These are phyloP conservation scores for Andricus quercusramuli DNA, from an alignment of 2,888 invertebrate genomes.

Conservation along the genomic window DNA sequence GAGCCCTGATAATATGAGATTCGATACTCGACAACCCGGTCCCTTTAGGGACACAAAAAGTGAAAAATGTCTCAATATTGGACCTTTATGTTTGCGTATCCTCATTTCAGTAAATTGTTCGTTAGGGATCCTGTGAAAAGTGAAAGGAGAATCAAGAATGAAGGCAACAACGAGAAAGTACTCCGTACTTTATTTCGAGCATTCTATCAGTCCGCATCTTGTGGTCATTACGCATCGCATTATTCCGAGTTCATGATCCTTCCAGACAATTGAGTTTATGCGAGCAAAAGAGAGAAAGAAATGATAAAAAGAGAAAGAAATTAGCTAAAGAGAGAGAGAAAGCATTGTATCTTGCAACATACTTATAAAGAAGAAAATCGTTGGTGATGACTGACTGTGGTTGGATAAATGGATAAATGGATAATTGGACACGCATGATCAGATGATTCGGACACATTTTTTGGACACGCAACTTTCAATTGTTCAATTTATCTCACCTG, in stretches of 20 bases:
- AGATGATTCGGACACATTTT: neutral
- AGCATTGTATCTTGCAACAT: neutral
- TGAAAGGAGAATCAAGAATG: constrained; percentile 71
- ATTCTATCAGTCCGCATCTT: constrained; percentile 22
- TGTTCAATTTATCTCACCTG: neutral
- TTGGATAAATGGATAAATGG: constrained; percentile 1
- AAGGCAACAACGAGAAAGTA: constrained; percentile 65
- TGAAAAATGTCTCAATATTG: neutral
- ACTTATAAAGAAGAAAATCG: neutral
- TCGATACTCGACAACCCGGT: neutral
- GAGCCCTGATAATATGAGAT: neutral
- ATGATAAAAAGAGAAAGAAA: neutral
- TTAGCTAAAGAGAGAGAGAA: neutral
- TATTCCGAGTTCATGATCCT: constrained; percentile 17
- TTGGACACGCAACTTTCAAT: neutral
- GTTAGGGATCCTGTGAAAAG: constrained; percentile 61
- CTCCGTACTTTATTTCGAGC: constrained; percentile 51
- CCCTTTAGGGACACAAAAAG: neutral
- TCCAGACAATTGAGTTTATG: constrained; percentile 1
- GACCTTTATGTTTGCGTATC: constrained; percentile 50
- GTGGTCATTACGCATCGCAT: constrained; percentile 10
- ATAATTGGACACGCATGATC: constrained; percentile 20
- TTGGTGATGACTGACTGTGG: neutral
- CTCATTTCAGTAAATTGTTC: constrained; percentile 50
- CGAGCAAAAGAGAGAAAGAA: neutral